phyloP scores from a whole-genome alignment of 2,113 vertebrate species.

The Ceyx melanurus region DNA sequence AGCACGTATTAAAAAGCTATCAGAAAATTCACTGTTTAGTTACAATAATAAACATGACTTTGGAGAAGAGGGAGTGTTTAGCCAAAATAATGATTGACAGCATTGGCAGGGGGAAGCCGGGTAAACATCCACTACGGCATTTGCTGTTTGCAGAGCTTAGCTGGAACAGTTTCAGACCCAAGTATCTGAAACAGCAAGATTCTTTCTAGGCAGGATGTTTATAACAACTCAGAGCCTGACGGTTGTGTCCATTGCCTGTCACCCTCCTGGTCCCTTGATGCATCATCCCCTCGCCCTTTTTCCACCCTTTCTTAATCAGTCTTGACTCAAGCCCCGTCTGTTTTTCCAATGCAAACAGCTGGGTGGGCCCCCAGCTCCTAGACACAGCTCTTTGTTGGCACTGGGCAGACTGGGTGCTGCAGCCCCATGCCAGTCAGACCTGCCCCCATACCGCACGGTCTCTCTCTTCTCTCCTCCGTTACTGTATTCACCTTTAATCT shows the following conservation, averaged over 20 bases:
- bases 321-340: neutral
- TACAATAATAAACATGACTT: neutral
- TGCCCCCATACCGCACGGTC: rapidly evolving
- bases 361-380: rapidly evolving
- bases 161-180: neutral
- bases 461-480: neutral
- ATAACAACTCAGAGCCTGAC: neutral
- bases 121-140: neutral
- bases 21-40: neutral
- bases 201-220: slow-evolving; percentile 35
- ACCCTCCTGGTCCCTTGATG: neutral
- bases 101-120: neutral
- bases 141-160: neutral
- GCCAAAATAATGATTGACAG: neutral
- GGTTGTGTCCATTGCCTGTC: neutral
- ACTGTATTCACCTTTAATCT: neutral
- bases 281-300: neutral
- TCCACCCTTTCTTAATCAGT: neutral
- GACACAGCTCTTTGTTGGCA: rapidly evolving
- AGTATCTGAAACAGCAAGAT: neutral
- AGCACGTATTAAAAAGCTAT: neutral
- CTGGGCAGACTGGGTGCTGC: neutral
- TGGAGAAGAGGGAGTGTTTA: neutral
- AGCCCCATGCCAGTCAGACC: neutral
- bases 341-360: rapidly evolving